Evolutionary conservation across 2,113 vertebrate species (phyloP).

Genomic region (Varanus komodoensis): DNA sequence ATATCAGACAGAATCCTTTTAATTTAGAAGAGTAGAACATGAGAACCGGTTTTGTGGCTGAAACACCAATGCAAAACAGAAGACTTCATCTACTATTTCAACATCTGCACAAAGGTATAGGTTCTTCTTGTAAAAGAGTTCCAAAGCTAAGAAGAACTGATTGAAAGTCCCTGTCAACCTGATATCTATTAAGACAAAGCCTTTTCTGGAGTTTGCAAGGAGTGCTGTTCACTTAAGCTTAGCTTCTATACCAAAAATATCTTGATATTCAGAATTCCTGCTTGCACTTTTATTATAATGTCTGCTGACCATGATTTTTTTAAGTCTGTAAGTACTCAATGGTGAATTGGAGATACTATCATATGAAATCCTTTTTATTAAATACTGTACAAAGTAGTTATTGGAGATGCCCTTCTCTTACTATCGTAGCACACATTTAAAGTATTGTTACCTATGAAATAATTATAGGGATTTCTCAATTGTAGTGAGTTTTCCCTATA

Average conservation of each 20-base stretch:
- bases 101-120: background rate
- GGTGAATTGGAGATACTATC: background rate
- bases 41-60: background rate
- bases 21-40: background rate
- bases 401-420: no score
- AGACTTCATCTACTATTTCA: background rate
- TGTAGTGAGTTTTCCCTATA: background rate
- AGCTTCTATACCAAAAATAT: background rate
- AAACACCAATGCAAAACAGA: background rate
- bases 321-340: background rate
- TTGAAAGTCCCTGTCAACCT: background rate
- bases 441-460: background rate
- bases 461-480: background rate
- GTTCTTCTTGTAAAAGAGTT: background rate
- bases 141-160: background rate
- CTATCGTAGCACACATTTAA: background rate
- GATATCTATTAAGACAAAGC: background rate
- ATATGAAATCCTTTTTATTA: background rate
- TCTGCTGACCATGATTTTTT: background rate
- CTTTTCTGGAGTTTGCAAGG: background rate
- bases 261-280: background rate
- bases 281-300: background rate
- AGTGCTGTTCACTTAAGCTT: background rate
- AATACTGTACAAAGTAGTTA: no score
- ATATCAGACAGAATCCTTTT: background rate